These are phyloP conservation scores for Gila orcuttii DNA, from an alignment of 2,113 vertebrate genomes.

Conservation along the genomic window DNA sequence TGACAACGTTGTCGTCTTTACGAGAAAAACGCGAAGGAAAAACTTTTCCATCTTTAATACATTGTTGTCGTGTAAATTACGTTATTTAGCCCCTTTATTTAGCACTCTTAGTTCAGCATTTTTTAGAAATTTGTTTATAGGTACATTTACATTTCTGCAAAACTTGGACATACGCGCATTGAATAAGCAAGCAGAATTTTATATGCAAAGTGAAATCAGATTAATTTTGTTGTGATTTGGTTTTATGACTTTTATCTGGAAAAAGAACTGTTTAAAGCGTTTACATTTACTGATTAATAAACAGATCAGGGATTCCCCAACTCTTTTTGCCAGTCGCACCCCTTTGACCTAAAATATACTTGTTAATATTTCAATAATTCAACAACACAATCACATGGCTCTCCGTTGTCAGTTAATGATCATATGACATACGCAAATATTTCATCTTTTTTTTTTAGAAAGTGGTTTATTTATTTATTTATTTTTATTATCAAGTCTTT, in stretches of 20 bases:
- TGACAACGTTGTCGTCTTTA: too few species aligned
- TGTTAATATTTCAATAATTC: conserved; percentile 6
- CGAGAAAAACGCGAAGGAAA: too few species aligned
- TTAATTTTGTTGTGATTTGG: not conserved
- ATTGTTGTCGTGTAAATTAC: too few species aligned
- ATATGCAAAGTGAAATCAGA: not conserved
- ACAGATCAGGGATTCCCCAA: not conserved
- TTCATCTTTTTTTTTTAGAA: not conserved
- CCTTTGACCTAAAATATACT: not conserved
- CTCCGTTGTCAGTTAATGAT: not conserved
- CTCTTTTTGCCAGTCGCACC: not conserved
- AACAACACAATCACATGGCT: not conserved
- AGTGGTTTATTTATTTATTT: not conserved
- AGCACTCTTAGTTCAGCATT: not conserved
- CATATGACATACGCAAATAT: not conserved
- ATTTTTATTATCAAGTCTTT: too few species aligned
- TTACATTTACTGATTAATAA: not conserved
- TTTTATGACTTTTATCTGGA: not conserved
- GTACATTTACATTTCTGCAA: not conserved
- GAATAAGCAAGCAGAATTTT: not conserved
- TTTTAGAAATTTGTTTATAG: not conserved
- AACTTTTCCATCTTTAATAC: too few species aligned
- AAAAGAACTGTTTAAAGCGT: not conserved
- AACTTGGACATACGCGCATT: not conserved
- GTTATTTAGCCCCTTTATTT: not conserved